A percentile compares a stretch with the other conserved stretches of the same genome.
phyloP scores from a whole-genome alignment of 2,113 vertebrate genomes.

The Macrotus californicus region DNA sequence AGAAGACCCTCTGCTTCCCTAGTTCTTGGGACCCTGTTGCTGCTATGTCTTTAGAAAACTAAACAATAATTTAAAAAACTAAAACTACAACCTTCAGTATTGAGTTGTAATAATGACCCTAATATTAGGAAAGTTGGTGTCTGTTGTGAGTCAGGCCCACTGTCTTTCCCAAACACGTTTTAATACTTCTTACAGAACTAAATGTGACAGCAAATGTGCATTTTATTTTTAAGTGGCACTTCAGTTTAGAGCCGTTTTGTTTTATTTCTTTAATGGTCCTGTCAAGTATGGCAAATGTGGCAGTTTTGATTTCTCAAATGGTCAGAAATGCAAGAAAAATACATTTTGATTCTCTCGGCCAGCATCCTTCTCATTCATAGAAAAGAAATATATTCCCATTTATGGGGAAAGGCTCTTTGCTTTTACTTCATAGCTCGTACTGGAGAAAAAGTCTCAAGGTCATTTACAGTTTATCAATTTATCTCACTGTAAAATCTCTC shows the following conservation, averaged over 20 bases:
- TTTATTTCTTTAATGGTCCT: conserved; percentile 53
- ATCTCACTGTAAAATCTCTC: conserved; percentile 57
- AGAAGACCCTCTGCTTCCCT: not conserved
- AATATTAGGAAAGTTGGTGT: not conserved
- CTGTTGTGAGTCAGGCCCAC: not conserved
- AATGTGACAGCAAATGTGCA: not conserved
- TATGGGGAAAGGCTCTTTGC: conserved; percentile 45
- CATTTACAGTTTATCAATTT: conserved; percentile 68
- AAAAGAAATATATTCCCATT: conserved; percentile 61
- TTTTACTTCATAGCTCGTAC: conserved; percentile 59
- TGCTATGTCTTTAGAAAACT: not conserved
- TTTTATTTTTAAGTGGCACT: conserved; percentile 40
- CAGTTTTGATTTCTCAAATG: conserved; percentile 51
- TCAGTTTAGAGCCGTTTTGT: conserved; percentile 27
- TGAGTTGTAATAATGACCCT: not conserved
- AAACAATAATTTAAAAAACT: not conserved
- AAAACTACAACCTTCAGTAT: not conserved
- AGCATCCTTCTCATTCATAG: conserved; percentile 28
- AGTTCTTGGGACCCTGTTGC: not conserved
- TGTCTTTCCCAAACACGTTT: not conserved
- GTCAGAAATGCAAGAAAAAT: conserved; percentile 44
- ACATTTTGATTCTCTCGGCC: conserved; percentile 24
- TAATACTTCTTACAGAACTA: not conserved
- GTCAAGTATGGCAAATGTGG: conserved; percentile 14
- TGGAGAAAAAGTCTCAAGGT: conserved; percentile 56